Evolutionary conservation across 2,113 vertebrate species (phyloP).

Genomic region (Budorcas taxicolor): DNA sequence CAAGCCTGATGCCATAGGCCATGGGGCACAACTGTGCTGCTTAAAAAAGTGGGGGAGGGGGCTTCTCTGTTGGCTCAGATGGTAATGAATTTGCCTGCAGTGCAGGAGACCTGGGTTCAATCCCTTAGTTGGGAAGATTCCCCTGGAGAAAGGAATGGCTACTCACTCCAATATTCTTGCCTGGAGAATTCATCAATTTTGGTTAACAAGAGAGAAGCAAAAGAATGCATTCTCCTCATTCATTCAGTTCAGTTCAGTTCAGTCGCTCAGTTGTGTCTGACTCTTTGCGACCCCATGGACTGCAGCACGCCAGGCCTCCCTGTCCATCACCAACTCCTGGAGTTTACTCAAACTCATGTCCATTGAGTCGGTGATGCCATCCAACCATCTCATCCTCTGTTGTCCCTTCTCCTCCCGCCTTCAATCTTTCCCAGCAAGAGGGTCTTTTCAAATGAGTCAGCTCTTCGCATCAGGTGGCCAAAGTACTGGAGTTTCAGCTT

Average conservation of each 20-base stretch:
- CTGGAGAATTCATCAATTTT: not conserved
- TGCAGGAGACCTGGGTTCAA: not conserved
- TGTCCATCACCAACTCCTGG: not conserved
- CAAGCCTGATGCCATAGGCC: not conserved
- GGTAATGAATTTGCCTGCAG: not conserved
- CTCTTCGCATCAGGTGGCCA: not conserved
- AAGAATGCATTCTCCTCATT: not conserved
- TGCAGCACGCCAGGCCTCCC: not conserved
- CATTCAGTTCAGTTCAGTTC: not conserved
- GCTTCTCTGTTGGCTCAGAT: not conserved
- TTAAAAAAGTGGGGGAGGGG: not conserved
- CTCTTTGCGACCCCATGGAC: accelerated
- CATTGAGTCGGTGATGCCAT: not conserved
- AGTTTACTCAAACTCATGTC: not conserved
- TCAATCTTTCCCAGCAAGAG: not conserved
- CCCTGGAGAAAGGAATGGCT: not conserved
- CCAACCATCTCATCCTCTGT: not conserved
- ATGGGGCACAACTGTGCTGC: not conserved
- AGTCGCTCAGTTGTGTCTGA: accelerated
- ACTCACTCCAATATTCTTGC: not conserved
- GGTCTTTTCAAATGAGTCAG: not conserved
- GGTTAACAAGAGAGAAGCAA: not conserved
- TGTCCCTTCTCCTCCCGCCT: not conserved
- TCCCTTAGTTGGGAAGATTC: not conserved
- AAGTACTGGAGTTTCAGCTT: not conserved